These are phyloP conservation scores for Muschampia plurimacula DNA, from an alignment of 2,888 invertebrate genomes.

Conservation along the genomic window DNA sequence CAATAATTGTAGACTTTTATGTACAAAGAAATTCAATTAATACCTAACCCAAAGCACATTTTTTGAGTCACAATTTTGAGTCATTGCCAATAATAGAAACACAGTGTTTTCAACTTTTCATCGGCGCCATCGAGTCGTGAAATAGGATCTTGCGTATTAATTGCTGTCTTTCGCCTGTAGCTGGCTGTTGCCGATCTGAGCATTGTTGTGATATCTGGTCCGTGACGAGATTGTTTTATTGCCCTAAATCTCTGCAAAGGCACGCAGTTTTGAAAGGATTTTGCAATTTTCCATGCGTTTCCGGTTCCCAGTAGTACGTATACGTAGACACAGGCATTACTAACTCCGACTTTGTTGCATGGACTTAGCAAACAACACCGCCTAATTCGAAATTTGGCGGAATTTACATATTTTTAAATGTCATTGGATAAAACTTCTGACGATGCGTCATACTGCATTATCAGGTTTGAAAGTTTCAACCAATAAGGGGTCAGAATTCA, in stretches of 20 bases:
- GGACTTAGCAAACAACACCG: neutral
- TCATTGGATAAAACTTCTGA: no score
- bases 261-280: conserved; percentile 33
- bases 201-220: conserved; percentile 40
- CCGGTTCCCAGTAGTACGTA: conserved; percentile 8
- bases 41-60: conserved; percentile 2
- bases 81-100: conserved; percentile 4
- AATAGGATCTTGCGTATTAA: conserved; percentile 69
- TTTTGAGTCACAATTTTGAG: neutral
- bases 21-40: conserved; percentile 16
- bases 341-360: neutral
- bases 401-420: no score
- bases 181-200: conserved; percentile 24
- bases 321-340: neutral
- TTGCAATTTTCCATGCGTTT: conserved; percentile 26
- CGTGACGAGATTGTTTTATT: conserved; percentile 46
- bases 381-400: no score
- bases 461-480: no score
- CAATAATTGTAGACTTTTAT: neutral
- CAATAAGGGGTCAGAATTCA: no score
- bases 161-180: conserved; percentile 17
- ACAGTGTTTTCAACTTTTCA: conserved; percentile 23
- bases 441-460: no score
- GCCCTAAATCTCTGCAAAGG: conserved; percentile 16
- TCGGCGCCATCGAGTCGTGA: conserved; percentile 69